These are phyloP conservation scores for Hydrolagus colliei DNA, from an alignment of 2,797 vertebrate genomes.

Conservation along the genomic window DNA sequence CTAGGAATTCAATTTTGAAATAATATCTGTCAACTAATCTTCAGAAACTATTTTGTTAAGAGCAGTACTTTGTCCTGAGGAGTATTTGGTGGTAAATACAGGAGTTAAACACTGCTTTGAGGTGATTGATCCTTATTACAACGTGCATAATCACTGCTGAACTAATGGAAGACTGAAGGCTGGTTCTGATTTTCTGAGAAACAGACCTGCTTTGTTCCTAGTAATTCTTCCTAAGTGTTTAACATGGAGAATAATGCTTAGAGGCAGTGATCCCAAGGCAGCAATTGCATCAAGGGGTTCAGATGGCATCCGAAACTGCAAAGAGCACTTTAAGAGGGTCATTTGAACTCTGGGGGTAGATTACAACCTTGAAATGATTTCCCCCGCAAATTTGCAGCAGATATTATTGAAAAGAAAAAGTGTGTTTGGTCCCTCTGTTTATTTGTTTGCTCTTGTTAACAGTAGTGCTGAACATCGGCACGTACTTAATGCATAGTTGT, in stretches of 20 bases:
- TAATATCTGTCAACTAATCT: not conserved
- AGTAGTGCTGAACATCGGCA: not conserved
- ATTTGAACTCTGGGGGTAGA: constrained; percentile 1
- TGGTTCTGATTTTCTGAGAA: constrained; percentile 19
- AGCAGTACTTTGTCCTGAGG: no score
- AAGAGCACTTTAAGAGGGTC: not conserved
- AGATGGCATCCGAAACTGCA: not conserved
- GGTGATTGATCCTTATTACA: not conserved
- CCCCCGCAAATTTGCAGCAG: no score
- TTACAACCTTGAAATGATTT: not conserved
- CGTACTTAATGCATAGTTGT: not conserved
- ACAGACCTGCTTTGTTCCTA: not conserved
- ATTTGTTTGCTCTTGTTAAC: not conserved
- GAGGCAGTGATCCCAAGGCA: not conserved
- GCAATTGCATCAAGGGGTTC: not conserved
- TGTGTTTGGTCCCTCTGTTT: not conserved
- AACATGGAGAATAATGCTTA: constrained; percentile 4
- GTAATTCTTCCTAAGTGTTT: constrained; percentile 9
- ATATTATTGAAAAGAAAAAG: no score
- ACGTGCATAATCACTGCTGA: not conserved
- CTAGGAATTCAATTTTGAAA: not conserved
- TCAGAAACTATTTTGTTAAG: not conserved
- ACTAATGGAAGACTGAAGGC: not conserved
- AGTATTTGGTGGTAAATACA: not conserved
- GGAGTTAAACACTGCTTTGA: not conserved